phyloP scores from a whole-genome alignment of 92 coral and sea anemone species.

The Palythoa grandiflora region DNA sequence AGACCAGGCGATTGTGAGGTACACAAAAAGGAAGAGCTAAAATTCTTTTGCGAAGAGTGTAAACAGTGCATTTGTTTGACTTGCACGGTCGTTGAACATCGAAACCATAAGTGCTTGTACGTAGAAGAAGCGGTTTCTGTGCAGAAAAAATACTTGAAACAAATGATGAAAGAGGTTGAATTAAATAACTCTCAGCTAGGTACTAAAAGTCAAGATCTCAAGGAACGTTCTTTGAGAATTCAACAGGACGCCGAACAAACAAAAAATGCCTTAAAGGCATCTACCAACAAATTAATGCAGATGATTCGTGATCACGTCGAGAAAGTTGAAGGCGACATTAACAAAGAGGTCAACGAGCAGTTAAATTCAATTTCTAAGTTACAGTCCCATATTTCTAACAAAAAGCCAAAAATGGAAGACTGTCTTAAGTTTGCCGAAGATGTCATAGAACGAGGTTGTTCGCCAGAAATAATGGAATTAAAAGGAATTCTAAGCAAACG shows the following conservation, averaged over 20 bases:
- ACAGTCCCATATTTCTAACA: too few species aligned
- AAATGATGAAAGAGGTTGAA: neutral
- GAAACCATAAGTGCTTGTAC: conserved; percentile 24
- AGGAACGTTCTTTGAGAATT: neutral
- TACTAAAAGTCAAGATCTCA: neutral
- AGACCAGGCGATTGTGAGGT: conserved; percentile 22
- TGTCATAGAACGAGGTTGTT: neutral
- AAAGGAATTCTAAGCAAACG: too few species aligned
- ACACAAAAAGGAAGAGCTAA: conserved; percentile 18
- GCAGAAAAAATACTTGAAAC: too few species aligned
- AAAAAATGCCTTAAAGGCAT: neutral
- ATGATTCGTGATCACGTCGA: too few species aligned
- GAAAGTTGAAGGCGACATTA: neutral
- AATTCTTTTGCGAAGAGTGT: conserved; percentile 28
- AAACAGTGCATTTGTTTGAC: conserved; percentile 1
- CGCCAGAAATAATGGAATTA: too few species aligned
- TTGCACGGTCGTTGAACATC: conserved; percentile 8
- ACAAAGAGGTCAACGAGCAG: neutral
- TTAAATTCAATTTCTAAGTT: too few species aligned
- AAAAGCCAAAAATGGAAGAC: neutral
- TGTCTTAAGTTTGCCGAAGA: conserved; percentile 15
- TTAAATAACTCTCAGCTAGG: neutral
- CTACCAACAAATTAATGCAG: too few species aligned
- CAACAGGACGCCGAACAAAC: conserved; percentile 12
- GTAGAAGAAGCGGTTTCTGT: neutral